Evolutionary conservation across 2,888 invertebrate species (phyloP).

Genomic region (Salpingus planirostris): DNA sequence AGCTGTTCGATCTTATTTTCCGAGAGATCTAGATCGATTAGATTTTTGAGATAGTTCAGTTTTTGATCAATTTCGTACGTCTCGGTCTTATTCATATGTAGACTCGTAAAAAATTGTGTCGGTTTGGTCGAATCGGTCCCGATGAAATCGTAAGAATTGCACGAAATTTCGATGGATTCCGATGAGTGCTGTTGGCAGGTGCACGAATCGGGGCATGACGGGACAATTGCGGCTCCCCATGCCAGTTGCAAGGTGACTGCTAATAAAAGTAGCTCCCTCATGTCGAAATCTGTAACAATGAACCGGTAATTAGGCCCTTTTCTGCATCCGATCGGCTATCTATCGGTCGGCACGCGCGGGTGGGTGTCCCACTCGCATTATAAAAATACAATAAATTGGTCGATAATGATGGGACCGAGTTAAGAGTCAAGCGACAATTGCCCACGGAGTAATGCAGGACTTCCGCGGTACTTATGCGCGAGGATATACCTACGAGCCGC

Average conservation of each 20-base stretch:
- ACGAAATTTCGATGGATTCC: constrained; percentile 56
- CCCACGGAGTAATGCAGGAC: no score
- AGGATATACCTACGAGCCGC: no score
- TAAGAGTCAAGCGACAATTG: no score
- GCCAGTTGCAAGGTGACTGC: constrained; percentile 17
- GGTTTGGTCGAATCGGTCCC: constrained; percentile 47
- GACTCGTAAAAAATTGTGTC: constrained; percentile 24
- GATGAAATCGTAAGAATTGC: constrained; percentile 63
- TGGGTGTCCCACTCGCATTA: no score
- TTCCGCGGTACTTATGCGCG: constrained; percentile 27
- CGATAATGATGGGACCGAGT: no score
- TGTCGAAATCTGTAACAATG: constrained; percentile 20
- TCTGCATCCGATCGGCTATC: no score
- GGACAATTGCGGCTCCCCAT: constrained; percentile 26
- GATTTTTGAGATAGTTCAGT: constrained; percentile 32
- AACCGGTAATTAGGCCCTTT: no score
- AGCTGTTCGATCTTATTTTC: constrained; percentile 24
- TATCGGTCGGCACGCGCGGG: no score
- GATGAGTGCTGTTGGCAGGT: constrained; percentile 55
- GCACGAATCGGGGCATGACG: constrained; percentile 46
- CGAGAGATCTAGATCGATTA: constrained; percentile 31
- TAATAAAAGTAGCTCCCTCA: constrained; percentile 23
- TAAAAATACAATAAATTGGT: no score
- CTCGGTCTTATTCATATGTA: constrained; percentile 28
- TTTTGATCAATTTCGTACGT: constrained; percentile 30